Evolutionary conservation across 2,113 vertebrate species (phyloP).

Genomic region (Lota lota): DNA sequence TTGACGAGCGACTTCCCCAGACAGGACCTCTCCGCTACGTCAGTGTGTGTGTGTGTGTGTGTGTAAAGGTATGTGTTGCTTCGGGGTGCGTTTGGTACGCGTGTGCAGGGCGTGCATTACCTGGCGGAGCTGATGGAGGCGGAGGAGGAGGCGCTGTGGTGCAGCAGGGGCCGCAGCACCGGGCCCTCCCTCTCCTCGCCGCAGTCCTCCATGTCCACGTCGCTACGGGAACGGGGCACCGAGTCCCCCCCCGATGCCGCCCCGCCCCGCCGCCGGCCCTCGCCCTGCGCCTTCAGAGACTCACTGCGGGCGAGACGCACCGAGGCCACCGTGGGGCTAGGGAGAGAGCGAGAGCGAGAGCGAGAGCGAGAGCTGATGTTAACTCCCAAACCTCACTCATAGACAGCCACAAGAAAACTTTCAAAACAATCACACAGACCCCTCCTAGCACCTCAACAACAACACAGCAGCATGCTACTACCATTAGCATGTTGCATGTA

Average conservation of each 20-base stretch:
- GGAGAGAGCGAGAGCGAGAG: neutral
- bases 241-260: conserved; percentile 69
- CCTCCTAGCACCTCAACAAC: too few relatives aligned
- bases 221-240: conserved; percentile 87
- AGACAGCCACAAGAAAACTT: too few relatives aligned
- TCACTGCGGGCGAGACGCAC: conserved; percentile 87
- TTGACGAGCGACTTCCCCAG: too few relatives aligned
- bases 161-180: conserved; percentile 71
- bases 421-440: too few relatives aligned
- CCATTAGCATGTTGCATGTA: too few relatives aligned
- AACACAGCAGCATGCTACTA: too few relatives aligned
- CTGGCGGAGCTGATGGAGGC: conserved; percentile 87
- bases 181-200: conserved; percentile 70
- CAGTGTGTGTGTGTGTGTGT: too few relatives aligned
- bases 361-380: neutral
- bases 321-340: conserved; percentile 51
- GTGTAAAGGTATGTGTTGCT: too few relatives aligned
- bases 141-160: conserved; percentile 85
- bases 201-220: conserved; percentile 92
- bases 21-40: too few relatives aligned
- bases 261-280: conserved; percentile 76
- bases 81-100: too few relatives aligned
- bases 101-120: too few relatives aligned
- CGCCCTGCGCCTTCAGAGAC: conserved; percentile 89
- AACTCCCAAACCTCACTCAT: too few relatives aligned